A percentile compares a stretch with the other conserved stretches of the same genome.
Conservation (phyloP, 2,113 vertebrate genomes). For the Mormyrus lacerda region DNA sequence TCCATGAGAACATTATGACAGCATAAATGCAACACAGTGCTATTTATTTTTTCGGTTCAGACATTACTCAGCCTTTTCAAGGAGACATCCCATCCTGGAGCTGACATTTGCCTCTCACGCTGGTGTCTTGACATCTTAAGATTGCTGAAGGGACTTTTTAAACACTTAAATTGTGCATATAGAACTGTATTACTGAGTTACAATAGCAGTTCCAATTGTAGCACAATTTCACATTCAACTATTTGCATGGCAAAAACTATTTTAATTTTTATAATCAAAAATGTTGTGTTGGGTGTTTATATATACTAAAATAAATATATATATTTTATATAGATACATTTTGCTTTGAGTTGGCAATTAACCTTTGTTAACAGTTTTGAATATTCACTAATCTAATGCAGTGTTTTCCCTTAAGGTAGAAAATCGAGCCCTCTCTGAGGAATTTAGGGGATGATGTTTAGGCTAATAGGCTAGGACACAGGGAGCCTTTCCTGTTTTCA, state of each 20-base stretch:
- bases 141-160: neutral
- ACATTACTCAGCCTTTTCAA: neutral
- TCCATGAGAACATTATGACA: neutral
- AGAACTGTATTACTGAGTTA: neutral
- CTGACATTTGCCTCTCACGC: neutral
- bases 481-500: neutral
- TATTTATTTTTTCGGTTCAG: neutral
- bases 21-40: slow-evolving; percentile 5
- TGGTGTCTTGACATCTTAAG: neutral
- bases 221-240: neutral
- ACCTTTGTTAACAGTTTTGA: neutral
- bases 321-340: neutral
- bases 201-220: neutral
- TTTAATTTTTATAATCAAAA: neutral
- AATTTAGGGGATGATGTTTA: neutral
- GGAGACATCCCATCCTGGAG: neutral
- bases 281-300: neutral
- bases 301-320: neutral
- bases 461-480: neutral
- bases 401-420: neutral
- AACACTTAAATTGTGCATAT: neutral
- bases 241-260: neutral
- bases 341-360: neutral
- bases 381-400: neutral
- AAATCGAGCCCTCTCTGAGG: neutral